phyloP scores from a whole-genome alignment of 2,888 invertebrate species.

The Dasysyrphus albostriatus region DNA sequence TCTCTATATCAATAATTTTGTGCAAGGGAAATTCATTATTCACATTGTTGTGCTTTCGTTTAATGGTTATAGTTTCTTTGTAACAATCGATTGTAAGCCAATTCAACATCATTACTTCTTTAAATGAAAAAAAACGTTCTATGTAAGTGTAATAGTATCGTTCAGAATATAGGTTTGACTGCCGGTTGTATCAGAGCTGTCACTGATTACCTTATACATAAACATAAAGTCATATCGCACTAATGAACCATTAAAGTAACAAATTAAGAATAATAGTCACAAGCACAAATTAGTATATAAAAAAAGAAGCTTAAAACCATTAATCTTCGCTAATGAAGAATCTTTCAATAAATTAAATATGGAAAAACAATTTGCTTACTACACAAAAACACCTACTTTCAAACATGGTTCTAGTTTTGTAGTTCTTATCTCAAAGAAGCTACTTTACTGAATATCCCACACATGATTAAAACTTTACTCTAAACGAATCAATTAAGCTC shows the following conservation, averaged over 20 bases:
- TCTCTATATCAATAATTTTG: too few relatives aligned
- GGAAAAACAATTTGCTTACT: constrained; percentile 25
- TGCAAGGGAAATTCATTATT: too few relatives aligned
- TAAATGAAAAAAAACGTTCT: too few relatives aligned
- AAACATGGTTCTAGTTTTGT: not conserved
- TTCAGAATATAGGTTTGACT: too few relatives aligned
- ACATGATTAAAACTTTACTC: not conserved
- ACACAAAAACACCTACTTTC: constrained; percentile 3
- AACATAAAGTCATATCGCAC: not conserved
- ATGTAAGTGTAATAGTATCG: too few relatives aligned
- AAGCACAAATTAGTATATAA: not conserved
- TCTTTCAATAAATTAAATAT: constrained; percentile 38
- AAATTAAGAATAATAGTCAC: constrained; percentile 2
- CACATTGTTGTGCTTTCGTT: too few relatives aligned
- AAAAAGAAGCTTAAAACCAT: constrained; percentile 11
- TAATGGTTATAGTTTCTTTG: too few relatives aligned
- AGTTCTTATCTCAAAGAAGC: constrained; percentile 10
- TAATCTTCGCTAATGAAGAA: constrained; percentile 24
- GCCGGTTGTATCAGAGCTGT: too few relatives aligned
- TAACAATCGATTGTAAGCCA: too few relatives aligned
- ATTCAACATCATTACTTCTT: too few relatives aligned
- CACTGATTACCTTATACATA: not conserved
- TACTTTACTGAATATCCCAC: constrained; percentile 32
- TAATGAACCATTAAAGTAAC: constrained; percentile 7
- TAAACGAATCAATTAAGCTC: constrained; percentile 29